Evolutionary conservation across 35 echinoderm and acorn worm species (phyloP).

Genomic region (Lytechinus variegatus): DNA sequence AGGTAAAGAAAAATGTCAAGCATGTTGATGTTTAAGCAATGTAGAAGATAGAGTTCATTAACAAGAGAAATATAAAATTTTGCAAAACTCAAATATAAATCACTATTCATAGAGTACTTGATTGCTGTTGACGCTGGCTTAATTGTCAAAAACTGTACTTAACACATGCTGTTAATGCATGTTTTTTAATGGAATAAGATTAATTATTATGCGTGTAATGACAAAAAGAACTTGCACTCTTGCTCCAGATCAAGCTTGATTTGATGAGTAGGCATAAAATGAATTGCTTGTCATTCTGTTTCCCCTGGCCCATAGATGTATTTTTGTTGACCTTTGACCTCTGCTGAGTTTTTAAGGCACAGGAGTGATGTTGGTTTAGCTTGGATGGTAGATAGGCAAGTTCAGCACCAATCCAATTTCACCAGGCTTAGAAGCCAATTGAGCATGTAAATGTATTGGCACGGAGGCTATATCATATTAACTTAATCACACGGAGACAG

Average conservation of each 20-base stretch:
- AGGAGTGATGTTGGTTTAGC: neutral
- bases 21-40: too few relatives aligned
- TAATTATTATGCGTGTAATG: too few relatives aligned
- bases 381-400: neutral
- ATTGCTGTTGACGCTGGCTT: too few relatives aligned
- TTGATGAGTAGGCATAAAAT: neutral
- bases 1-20: too few relatives aligned
- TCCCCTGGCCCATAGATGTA: neutral
- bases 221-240: neutral
- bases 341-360: neutral
- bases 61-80: too few relatives aligned
- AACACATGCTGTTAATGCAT: too few relatives aligned
- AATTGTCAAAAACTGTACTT: too few relatives aligned
- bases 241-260: neutral
- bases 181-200: too few relatives aligned
- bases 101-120: too few relatives aligned
- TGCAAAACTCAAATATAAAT: too few relatives aligned
- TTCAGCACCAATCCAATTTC: neutral
- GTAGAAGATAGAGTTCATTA: too few relatives aligned
- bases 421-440: constrained; percentile 17
- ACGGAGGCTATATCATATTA: constrained; percentile 4
- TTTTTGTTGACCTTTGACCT: neutral
- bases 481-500: neutral
- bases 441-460: constrained; percentile 18
- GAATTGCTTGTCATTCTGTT: neutral